Percentiles rank a stretch among this genome's conserved stretches.
Evolutionary conservation across 2,888 invertebrate genomes (phyloP).

Genomic region (Ectobius pallidus): DNA sequence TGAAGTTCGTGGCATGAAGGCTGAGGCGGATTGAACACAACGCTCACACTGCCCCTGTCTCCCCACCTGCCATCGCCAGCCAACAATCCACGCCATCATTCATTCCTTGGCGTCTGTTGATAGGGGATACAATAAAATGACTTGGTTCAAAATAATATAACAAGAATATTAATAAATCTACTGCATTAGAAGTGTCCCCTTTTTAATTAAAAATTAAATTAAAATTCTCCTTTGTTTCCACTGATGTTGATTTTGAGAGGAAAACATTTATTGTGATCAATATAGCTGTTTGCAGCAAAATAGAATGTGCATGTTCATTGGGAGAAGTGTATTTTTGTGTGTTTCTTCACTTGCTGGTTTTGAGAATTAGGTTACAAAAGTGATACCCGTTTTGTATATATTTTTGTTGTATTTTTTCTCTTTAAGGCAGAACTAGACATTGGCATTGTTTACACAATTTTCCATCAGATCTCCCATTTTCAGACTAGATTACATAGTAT

Average conservation of each 20-base stretch:
- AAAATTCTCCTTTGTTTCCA: neutral
- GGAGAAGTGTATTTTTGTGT: neutral
- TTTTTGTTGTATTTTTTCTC: neutral
- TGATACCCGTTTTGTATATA: neutral
- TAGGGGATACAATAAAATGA: neutral
- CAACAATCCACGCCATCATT: neutral
- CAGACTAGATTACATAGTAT: neutral
- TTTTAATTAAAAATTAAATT: neutral
- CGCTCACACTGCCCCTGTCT: neutral
- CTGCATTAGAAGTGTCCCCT: neutral
- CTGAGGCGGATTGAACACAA: conserved; percentile 72
- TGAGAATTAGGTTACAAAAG: neutral
- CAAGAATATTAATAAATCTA: neutral
- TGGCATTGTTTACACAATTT: neutral
- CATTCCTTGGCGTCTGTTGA: neutral
- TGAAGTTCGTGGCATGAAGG: conserved; percentile 89
- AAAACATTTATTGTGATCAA: neutral
- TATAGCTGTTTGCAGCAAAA: neutral
- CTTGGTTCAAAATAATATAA: neutral
- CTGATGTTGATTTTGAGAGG: neutral
- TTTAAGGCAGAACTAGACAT: conserved; percentile 27
- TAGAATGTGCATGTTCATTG: neutral
- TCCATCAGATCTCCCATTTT: no score
- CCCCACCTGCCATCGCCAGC: conserved; percentile 4
- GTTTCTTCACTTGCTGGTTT: conserved; percentile 1